Evolutionary conservation across 2,888 invertebrate genomes (phyloP).

Genomic region (Drosophila conformis): DNA sequence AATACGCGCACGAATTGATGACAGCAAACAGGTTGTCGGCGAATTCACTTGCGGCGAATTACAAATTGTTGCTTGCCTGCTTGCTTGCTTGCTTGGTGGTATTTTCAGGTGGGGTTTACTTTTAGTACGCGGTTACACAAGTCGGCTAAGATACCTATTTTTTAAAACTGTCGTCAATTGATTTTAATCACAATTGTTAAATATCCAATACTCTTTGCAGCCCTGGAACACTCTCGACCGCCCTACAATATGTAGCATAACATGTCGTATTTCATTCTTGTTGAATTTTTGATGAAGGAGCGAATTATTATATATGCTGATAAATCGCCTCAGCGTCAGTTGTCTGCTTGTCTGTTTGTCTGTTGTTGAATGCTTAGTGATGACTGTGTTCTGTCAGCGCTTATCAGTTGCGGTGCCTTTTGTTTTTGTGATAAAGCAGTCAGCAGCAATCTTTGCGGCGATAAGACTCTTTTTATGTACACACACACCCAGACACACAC

Average conservation of each 20-base stretch:
- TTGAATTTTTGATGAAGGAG: constrained; percentile 12
- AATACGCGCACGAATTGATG: constrained; percentile 51
- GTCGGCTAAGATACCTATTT: constrained; percentile 7
- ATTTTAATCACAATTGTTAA: constrained; percentile 43
- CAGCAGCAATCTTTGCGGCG: constrained; percentile 26
- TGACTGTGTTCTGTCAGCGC: constrained; percentile 32
- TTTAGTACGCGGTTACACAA: constrained; percentile 42
- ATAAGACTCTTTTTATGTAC: constrained; percentile 36
- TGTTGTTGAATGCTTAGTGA: constrained; percentile 30
- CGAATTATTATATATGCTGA: constrained; percentile 34
- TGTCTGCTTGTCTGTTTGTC: constrained; percentile 24
- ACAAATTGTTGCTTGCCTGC: constrained; percentile 33
- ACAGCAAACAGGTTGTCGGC: constrained; percentile 80
- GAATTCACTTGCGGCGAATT: constrained; percentile 54
- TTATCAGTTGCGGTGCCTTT: constrained; percentile 61
- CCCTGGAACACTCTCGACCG: constrained; percentile 24
- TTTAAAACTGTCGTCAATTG: constrained; percentile 15
- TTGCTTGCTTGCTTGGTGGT: constrained; percentile 12
- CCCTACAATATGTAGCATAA: constrained; percentile 64
- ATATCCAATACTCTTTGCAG: constrained; percentile 55
- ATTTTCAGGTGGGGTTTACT: constrained; percentile 55
- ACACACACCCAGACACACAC: constrained; percentile 6
- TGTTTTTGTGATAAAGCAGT: constrained; percentile 46
- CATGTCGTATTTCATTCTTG: constrained; percentile 48
- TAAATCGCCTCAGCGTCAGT: constrained; percentile 27